Percentiles rank a stretch among this genome's conserved stretches.
Evolutionary conservation across 2,797 vertebrate genomes (phyloP).

Genomic region (Australoheros facetus): DNA sequence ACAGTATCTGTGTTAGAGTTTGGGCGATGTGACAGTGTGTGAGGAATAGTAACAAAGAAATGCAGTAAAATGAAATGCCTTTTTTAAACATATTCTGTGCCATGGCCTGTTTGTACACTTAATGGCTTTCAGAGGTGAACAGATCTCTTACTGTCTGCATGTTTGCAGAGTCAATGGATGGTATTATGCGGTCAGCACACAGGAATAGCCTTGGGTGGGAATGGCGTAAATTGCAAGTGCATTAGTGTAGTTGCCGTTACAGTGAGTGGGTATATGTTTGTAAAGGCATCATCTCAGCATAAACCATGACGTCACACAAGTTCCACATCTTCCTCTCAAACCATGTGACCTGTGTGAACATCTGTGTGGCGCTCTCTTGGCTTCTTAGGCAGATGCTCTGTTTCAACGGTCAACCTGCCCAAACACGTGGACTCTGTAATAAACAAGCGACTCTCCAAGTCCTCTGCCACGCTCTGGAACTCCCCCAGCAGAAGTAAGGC

Average conservation of each 20-base stretch:
- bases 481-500: constrained; percentile 99
- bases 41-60: neutral
- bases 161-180: neutral
- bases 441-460: constrained; percentile 99
- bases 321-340: constrained; percentile 27
- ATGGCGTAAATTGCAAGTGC: neutral
- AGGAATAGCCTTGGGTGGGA: neutral
- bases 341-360: constrained; percentile 72
- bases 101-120: neutral
- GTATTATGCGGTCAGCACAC: neutral
- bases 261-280: constrained; percentile 19
- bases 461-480: constrained; percentile 99
- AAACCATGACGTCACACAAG: constrained; percentile 24
- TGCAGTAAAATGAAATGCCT: neutral
- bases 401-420: constrained; percentile 98
- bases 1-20: too few species aligned
- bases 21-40: neutral
- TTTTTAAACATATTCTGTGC: neutral
- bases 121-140: neutral
- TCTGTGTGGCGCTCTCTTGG: constrained; percentile 83
- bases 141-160: neutral
- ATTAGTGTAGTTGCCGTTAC: neutral
- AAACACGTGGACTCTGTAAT: constrained; percentile 99
- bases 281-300: neutral
- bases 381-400: constrained; percentile 96